Conservation (phyloP, 1,140 invertebrate genomes). For the Protaetia brevitarsis region DNA sequence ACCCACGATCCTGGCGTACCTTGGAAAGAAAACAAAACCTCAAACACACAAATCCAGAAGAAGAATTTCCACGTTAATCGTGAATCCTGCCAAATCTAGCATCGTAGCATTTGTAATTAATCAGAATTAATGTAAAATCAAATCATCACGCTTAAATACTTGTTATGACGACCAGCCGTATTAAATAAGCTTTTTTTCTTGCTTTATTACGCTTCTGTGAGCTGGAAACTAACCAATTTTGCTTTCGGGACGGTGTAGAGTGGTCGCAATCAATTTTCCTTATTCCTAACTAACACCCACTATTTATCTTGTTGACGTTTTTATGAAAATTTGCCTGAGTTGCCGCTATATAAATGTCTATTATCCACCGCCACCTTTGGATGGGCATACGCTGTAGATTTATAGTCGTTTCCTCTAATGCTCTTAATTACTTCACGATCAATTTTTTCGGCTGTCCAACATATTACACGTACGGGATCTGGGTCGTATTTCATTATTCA, state of each 20-base stretch:
- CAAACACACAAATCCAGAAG: too few species aligned
- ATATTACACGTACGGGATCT: neutral
- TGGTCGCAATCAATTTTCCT: neutral
- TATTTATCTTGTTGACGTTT: slow-evolving; percentile 9
- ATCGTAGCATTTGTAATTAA: too few species aligned
- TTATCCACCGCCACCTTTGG: neutral
- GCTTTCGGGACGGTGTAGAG: too few species aligned
- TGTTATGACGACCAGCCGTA: too few species aligned
- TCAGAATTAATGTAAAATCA: too few species aligned
- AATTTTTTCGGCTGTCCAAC: neutral
- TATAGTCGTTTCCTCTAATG: neutral
- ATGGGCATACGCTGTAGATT: neutral
- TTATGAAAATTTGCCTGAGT: slow-evolving; percentile 1
- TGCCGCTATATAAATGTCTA: neutral
- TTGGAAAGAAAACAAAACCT: neutral
- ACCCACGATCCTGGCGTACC: neutral
- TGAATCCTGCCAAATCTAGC: too few species aligned
- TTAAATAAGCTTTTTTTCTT: too few species aligned
- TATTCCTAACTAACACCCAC: neutral
- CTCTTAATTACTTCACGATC: neutral
- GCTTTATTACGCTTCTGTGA: too few species aligned
- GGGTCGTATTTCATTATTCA: neutral
- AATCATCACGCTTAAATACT: too few species aligned
- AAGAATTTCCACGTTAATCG: too few species aligned
- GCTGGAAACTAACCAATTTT: too few species aligned